Evolutionary conservation across 1,140 invertebrate genomes (phyloP).

Genomic region (Drosophila ogumai): DNA sequence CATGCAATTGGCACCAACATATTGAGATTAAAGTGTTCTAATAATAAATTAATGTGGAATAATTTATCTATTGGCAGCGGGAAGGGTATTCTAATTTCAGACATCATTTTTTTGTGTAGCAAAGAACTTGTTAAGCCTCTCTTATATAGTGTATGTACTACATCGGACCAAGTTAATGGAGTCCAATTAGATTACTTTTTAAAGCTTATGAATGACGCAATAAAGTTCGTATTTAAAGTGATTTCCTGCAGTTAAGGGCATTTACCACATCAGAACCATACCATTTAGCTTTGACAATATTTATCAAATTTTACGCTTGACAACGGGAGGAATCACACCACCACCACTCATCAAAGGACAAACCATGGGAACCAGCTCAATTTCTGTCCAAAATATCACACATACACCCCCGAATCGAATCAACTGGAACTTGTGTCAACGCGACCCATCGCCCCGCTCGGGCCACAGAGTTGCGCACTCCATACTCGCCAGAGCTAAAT

Average conservation of each 20-base stretch:
- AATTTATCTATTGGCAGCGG: background rate
- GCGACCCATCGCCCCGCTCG: background rate
- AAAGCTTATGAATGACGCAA: background rate
- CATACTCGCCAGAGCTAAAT: constrained; percentile 20
- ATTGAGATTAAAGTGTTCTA: background rate
- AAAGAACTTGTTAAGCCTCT: background rate
- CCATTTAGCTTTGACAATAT: constrained; percentile 20
- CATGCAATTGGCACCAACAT: background rate
- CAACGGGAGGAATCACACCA: background rate
- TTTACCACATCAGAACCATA: background rate
- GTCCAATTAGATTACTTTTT: background rate
- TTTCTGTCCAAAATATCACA: background rate
- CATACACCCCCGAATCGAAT: constrained; percentile 19
- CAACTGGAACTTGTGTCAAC: constrained; percentile 37
- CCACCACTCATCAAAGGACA: constrained; percentile 16
- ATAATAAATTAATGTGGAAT: background rate
- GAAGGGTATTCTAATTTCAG: background rate
- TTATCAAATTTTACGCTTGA: constrained; percentile 26
- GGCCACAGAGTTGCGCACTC: background rate
- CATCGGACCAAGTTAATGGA: background rate
- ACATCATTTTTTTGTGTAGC: background rate
- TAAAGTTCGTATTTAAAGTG: background rate
- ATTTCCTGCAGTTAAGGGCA: background rate
- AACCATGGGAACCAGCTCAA: background rate
- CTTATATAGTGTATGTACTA: background rate